Evolutionary conservation across 2,888 invertebrate genomes (phyloP), one percentile per base, ranked within the genome.

Genomic region (Synanthedon tipuliformis): DNA sequence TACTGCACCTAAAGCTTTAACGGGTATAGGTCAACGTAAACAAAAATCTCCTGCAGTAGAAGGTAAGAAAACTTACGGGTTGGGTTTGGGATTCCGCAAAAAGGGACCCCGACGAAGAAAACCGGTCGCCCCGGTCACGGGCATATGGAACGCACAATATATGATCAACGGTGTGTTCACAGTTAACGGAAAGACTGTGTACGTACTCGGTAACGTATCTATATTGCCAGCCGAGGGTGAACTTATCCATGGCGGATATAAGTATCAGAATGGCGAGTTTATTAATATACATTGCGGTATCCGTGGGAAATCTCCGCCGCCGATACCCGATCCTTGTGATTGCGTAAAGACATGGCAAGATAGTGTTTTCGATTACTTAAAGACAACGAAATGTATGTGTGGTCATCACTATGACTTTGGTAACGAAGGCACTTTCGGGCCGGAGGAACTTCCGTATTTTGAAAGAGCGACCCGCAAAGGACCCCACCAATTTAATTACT

Each of bases 241-340:
- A 0, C 60, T 82, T n/a, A 79, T 86, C 57, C 79, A 86, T 56
- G 84, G 86, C 12, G 86, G 86, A 2, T 68, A 71, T 57, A 60
- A 56, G 34, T 55, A 52, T n/a, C 50, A 73, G 15, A 54, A 59
- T 2, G 76, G 75, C 7, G 63, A 66, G 55, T 59, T 50, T 51
- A 63, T 83, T 40, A 82, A 74, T 55, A 68, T 84, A 61, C 71
- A 85, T 57, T 73, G 72, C 54, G 86, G 86, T 57, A 71, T 65
- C 56, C 70, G 75, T 34, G 76, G 65, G 48, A 45, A 48, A 27
- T 59, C 72, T 13, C 75, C 76, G 5, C 64, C 72, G 4, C 64
- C 63, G 41, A 64, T 61, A 57, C 64, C 72, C 0, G 68, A 66
- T 50, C 69, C 70, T 3, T 86, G 86, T 54, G 75, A 84, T 61